Evolutionary conservation across 2,797 vertebrate species (phyloP).

Genomic region (Centropyge bicolor): DNA sequence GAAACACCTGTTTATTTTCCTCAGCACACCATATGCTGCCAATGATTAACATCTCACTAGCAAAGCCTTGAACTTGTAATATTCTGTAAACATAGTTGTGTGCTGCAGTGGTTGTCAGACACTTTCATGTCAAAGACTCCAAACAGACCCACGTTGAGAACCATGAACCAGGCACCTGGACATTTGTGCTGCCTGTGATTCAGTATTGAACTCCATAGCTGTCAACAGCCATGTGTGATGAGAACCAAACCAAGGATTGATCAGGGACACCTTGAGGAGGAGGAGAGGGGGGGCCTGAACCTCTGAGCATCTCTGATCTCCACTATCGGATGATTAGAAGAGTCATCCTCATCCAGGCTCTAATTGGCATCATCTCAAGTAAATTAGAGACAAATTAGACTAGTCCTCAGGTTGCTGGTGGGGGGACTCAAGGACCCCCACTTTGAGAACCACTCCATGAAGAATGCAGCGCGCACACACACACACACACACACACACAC

Average conservation of each 20-base stretch:
- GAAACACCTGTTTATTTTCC: constrained; percentile 46
- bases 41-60: constrained; percentile 49
- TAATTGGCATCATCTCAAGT: constrained; percentile 54
- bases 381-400: constrained; percentile 56
- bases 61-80: constrained; percentile 49
- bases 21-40: constrained; percentile 21
- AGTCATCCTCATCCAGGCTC: constrained; percentile 11
- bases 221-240: constrained; percentile 25
- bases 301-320: constrained; percentile 20
- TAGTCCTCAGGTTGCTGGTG: constrained; percentile 29
- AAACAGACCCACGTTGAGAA: constrained; percentile 6
- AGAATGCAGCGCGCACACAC: constrained; percentile 41
- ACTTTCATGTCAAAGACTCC: constrained; percentile 28
- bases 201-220: constrained; percentile 11
- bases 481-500: constrained; percentile 13
- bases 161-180: not conserved
- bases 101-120: constrained; percentile 38
- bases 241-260: constrained; percentile 21
- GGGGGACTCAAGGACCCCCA: constrained; percentile 30
- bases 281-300: not conserved
- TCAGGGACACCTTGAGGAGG: not conserved
- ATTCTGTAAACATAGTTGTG: constrained; percentile 34
- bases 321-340: constrained; percentile 23
- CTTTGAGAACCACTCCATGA: constrained; percentile 50
- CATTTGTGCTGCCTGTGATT: not conserved